These are phyloP conservation scores for Bos taurus DNA, from an alignment of 2,113 vertebrate genomes.

Conservation along the genomic window ARS-UCD2.0 NC_037348.1:51732001-51732500, in stretches of 20 bases:
- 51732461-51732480: neutral
- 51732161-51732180: neutral
- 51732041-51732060: neutral
- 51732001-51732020: neutral
- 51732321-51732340: neutral
- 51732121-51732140: neutral
- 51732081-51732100: neutral
- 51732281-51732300: neutral
- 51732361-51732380: neutral
- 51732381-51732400: neutral
- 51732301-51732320: neutral
- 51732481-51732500: neutral
- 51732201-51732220: neutral
- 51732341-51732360: neutral
- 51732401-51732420: neutral
- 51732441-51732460: neutral
- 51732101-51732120: neutral
- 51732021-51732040: neutral
- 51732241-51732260: neutral
- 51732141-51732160: neutral
- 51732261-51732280: neutral
- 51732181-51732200: neutral
- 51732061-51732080: neutral
- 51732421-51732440: neutral
- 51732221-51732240: neutral